Conservation (phyloP, 2,113 vertebrate genomes). For the Cebidichthys violaceus region DNA sequence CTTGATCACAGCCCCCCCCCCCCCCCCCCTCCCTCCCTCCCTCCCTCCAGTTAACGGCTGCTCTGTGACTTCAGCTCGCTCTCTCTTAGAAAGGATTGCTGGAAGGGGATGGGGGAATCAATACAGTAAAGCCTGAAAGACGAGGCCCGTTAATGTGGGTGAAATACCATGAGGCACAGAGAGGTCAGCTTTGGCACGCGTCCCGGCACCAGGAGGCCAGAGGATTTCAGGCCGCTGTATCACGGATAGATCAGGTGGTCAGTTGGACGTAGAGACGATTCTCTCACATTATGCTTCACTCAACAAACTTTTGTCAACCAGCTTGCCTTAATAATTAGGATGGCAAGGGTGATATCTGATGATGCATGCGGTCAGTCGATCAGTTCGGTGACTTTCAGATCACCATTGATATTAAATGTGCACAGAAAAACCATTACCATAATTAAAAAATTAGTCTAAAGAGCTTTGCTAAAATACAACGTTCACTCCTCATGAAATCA, state of each 20-base stretch:
- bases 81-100: slow-evolving; percentile 74
- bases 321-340: background rate
- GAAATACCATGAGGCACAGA: slow-evolving; percentile 65
- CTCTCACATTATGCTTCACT: background rate
- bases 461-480: background rate
- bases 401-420: background rate
- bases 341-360: background rate
- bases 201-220: slow-evolving; percentile 45
- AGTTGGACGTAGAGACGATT: slow-evolving; percentile 5
- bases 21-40: background rate
- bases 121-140: slow-evolving; percentile 65
- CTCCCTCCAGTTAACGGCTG: slow-evolving; percentile 29
- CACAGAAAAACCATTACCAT: background rate
- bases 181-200: slow-evolving; percentile 61
- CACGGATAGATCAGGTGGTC: slow-evolving; percentile 26
- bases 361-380: background rate
- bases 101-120: slow-evolving; percentile 63
- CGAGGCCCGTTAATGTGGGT: slow-evolving; percentile 70
- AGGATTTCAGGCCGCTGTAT: slow-evolving; percentile 35
- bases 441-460: background rate
- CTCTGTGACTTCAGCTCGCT: slow-evolving; percentile 61
- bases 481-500: background rate
- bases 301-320: background rate
- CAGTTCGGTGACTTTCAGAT: background rate
- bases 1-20: slow-evolving; percentile 11